phyloP scores from a whole-genome alignment of 2,113 vertebrate genomes.

The Perca flavescens region DNA sequence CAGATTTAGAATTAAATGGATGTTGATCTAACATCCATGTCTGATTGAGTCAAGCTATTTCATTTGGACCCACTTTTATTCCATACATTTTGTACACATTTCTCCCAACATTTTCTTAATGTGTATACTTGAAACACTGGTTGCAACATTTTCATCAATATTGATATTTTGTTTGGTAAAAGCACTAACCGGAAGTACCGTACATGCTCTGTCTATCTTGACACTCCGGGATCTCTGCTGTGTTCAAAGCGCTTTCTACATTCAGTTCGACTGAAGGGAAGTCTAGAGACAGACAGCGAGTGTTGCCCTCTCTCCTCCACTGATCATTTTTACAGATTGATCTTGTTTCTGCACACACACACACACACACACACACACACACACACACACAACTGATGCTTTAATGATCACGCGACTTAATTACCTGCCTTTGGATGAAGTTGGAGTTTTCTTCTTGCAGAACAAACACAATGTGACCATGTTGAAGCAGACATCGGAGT shows the following conservation, averaged over 20 bases:
- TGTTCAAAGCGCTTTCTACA: conserved; percentile 25
- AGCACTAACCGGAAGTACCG: conserved; percentile 12
- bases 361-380: background rate
- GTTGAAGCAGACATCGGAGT: conserved; percentile 64
- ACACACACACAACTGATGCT: background rate
- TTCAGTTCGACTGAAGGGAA: conserved; percentile 54
- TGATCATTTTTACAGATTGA: background rate
- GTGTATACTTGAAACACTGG: background rate
- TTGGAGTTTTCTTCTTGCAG: conserved; percentile 58
- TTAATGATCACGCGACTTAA: conserved; percentile 47
- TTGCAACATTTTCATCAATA: background rate
- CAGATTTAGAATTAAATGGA: background rate
- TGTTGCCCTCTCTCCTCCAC: background rate
- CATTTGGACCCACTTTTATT: background rate
- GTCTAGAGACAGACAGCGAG: conserved; percentile 17
- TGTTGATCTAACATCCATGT: background rate
- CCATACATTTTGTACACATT: no score
- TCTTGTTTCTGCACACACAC: background rate
- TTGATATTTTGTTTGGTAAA: conserved; percentile 48
- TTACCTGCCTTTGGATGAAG: conserved; percentile 58
- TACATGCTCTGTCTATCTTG: background rate
- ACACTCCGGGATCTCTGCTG: conserved; percentile 9
- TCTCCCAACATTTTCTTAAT: background rate
- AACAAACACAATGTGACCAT: conserved; percentile 79
- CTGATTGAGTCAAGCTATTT: background rate